Evolutionary conservation across 2,797 vertebrate species (phyloP).

Genomic region (Naso thynnoides): DNA sequence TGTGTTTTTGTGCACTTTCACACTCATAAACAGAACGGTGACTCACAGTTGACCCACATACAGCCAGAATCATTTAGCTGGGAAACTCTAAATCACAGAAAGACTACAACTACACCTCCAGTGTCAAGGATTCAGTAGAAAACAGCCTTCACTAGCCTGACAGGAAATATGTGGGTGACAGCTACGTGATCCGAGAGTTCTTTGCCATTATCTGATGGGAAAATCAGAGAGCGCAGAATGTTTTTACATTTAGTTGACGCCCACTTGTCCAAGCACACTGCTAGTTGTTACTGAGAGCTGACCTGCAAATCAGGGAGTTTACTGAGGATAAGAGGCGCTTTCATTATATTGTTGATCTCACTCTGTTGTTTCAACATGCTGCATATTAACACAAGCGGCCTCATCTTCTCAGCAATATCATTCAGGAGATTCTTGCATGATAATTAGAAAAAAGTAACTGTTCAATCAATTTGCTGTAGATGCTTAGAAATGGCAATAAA

Average conservation of each 20-base stretch:
- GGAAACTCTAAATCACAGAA: constrained; percentile 13
- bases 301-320: neutral
- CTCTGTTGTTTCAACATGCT: neutral
- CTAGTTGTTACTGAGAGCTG: neutral
- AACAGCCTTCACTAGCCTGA: neutral
- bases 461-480: neutral
- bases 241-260: neutral
- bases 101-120: neutral
- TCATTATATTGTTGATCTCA: too few species aligned
- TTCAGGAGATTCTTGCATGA: neutral
- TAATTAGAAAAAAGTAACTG: constrained; percentile 14
- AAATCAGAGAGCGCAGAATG: constrained; percentile 2
- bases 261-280: neutral
- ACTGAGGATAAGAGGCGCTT: neutral
- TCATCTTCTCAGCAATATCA: neutral
- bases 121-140: constrained; percentile 6
- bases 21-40: neutral
- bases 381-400: neutral
- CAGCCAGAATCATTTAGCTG: neutral
- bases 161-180: constrained; percentile 12
- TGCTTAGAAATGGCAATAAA: neutral
- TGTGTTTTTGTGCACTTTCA: neutral
- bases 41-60: constrained; percentile 9
- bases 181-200: neutral
- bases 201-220: neutral